phyloP scores from a whole-genome alignment of 1,140 invertebrate species.

The Pogonognathellus flavescens region DNA sequence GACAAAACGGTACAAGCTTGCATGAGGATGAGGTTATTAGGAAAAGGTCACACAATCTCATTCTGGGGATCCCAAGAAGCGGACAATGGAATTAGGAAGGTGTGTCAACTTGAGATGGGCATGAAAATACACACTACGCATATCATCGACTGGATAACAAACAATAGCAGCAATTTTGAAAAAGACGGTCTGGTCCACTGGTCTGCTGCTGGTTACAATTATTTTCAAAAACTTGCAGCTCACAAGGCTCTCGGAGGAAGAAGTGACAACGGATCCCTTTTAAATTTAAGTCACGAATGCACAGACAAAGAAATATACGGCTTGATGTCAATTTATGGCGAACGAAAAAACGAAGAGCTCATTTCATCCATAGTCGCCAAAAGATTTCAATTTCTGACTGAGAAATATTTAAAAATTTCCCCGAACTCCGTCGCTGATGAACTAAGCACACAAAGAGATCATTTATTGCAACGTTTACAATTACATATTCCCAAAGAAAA shows the following conservation, averaged over 20 bases:
- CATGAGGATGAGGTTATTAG: conserved; percentile 62
- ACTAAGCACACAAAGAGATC: no score
- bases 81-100: conserved; percentile 42
- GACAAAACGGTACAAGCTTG: conserved; percentile 64
- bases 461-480: no score
- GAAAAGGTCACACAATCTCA: conserved; percentile 47
- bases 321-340: background rate
- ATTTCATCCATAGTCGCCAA: background rate
- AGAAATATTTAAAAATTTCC: no score
- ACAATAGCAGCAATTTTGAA: conserved; percentile 42
- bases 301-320: background rate
- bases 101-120: background rate
- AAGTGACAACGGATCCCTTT: background rate
- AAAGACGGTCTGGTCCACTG: conserved; percentile 52
- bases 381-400: background rate
- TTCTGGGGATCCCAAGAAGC: conserved; percentile 59
- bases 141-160: conserved; percentile 32
- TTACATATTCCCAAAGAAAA: conserved; percentile 9
- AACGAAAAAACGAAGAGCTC: conserved; percentile 4
- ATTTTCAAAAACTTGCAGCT: conserved; percentile 32
- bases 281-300: background rate
- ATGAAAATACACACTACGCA: background rate
- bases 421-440: no score
- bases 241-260: no score
- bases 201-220: conserved; percentile 37